phyloP scores from a whole-genome alignment of 2,113 vertebrate species.

The Beaufortia kweichowensis region DNA sequence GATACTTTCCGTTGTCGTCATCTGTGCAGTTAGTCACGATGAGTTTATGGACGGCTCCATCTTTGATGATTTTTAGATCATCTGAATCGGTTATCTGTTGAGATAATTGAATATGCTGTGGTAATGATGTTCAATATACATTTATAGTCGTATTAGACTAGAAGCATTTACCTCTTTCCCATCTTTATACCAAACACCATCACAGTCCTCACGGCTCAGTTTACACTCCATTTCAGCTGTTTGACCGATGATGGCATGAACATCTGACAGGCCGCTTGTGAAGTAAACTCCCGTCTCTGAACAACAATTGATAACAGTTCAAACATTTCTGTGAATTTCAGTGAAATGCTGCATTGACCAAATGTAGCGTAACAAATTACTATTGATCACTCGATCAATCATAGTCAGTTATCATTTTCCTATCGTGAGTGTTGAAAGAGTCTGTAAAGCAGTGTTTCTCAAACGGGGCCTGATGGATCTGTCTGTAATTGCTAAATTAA shows the following conservation, averaged over 20 bases:
- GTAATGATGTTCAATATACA: no score
- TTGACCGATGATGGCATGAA: slow-evolving; percentile 71
- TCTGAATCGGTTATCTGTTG: slow-evolving; percentile 76
- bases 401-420: no score
- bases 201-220: slow-evolving; percentile 73
- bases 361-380: neutral
- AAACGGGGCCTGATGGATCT: no score
- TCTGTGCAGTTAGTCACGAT: slow-evolving; percentile 73
- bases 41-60: slow-evolving; percentile 75
- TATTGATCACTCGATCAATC: no score
- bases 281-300: slow-evolving; percentile 73
- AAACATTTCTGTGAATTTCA: neutral
- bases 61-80: slow-evolving; percentile 71
- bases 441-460: no score
- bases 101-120: slow-evolving; percentile 17
- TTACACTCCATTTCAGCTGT: slow-evolving; percentile 75
- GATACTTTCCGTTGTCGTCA: slow-evolving; percentile 79
- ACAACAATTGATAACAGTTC: slow-evolving; percentile 26
- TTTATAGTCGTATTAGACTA: no score
- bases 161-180: slow-evolving; percentile 76
- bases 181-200: slow-evolving; percentile 84
- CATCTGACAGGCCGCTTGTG: slow-evolving; percentile 74
- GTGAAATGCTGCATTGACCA: neutral
- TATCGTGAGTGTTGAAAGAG: no score
- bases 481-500: no score